A percentile compares a stretch with the other conserved stretches of the same genome.
phyloP scores from a whole-genome alignment of 2,113 vertebrate species.

The Sebastes fasciatus region DNA sequence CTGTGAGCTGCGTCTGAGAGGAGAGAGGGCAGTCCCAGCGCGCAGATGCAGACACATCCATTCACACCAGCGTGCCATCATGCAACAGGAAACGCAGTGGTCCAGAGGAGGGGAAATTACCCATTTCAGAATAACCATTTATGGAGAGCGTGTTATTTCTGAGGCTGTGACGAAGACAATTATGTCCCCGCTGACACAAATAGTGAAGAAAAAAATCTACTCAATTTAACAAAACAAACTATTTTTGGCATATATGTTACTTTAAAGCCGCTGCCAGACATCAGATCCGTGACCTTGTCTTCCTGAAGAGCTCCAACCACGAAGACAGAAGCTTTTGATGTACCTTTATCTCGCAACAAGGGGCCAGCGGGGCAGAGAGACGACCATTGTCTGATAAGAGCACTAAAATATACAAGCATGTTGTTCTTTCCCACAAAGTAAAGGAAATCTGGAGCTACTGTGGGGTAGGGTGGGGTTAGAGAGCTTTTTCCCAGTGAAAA shows the following conservation, averaged over 20 bases:
- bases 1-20: constrained; percentile 65
- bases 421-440: constrained; percentile 77
- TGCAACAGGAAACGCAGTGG: constrained; percentile 55
- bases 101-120: constrained; percentile 44
- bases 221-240: constrained; percentile 17
- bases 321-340: constrained; percentile 63
- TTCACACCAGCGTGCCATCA: constrained; percentile 49
- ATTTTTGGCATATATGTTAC: constrained; percentile 31
- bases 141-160: constrained; percentile 42
- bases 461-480: constrained; percentile 27
- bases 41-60: constrained; percentile 46
- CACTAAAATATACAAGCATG: constrained; percentile 67
- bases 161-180: constrained; percentile 24
- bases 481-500: constrained; percentile 46
- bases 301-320: constrained; percentile 38
- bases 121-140: constrained; percentile 56
- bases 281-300: constrained; percentile 41
- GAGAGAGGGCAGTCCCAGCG: constrained; percentile 37
- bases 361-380: constrained; percentile 29
- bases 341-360: constrained; percentile 66
- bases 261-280: constrained; percentile 29
- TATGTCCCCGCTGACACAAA: constrained; percentile 21
- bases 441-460: constrained; percentile 69
- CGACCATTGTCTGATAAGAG: constrained; percentile 68
- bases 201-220: constrained; percentile 11